Base-by-base conservation (phyloP, 1,140 invertebrate species). In the Drosophila kohkoa region DNA sequence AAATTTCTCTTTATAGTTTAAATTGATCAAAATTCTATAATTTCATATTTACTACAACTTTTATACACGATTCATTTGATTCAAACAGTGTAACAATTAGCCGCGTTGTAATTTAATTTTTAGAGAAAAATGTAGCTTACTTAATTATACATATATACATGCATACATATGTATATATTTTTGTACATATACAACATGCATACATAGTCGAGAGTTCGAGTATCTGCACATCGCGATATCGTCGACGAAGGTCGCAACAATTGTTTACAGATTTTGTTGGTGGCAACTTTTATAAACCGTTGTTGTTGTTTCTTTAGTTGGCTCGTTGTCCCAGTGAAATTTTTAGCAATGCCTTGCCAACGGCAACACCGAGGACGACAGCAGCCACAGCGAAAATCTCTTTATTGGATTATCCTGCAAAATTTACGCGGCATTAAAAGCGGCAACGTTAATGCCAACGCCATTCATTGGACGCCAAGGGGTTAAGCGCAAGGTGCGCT, bases 361-460 rank as follows among this genome's bases (percentile, higher is more conserved):
- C 59, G 46, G 74, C 59, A 10, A 8, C 35, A 38, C 6, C 35
- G 35, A 38, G 57, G 71, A 5, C 66, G 64, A 70, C 73, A 65
- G 46, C 71, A 65, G 83, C 83, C 83, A 80, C 83, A 87, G 75
- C 60, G 83, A 82, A 87, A 87, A 87, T 87, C 83, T 88, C 83
- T 87, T 88, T 87, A 87, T 87, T 87, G 83, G 83, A 87, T 87
- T 87, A 87, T 87, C 83, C 83, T 88, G 83, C 83, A 88, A 87
- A 87, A 87, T 87, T 87, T 87, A 87, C 83, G 82, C 83, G 85
- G 83, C 83, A 87, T 87, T 87, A 87, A 87, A 87, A 87, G 82
- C 83, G 80, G 83, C 77, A 75, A 74, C 57, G 57, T 46, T 65
- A 65, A 65, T 54, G 49, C 49, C 62, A 25, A 52, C 51, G 62